Percentiles rank a stretch among this genome's conserved stretches.
These are phyloP conservation scores for Iphiclides podalirius DNA, from an alignment of 2,888 invertebrate species.

Conservation along the genomic window DNA sequence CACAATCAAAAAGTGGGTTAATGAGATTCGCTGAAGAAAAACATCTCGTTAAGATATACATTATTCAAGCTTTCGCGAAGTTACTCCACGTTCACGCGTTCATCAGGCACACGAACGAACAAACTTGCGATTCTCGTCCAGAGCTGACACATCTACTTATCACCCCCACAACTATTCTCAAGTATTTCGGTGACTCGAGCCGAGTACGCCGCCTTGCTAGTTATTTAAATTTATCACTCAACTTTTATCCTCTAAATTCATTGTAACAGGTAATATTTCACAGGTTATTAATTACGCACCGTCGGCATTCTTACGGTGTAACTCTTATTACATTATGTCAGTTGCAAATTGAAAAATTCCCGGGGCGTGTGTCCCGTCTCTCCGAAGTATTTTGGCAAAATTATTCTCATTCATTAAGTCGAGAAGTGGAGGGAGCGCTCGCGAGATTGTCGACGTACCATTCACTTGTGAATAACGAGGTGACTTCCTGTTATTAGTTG, in stretches of 20 bases:
- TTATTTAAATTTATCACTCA: conserved; percentile 80
- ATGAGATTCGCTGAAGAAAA: conserved; percentile 79
- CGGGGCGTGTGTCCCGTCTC: conserved; percentile 77
- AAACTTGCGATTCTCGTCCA: conserved; percentile 64
- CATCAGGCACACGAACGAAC: conserved; percentile 66
- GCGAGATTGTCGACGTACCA: conserved; percentile 74
- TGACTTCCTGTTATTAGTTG: conserved; percentile 76
- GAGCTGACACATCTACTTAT: conserved; percentile 68
- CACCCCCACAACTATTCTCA: conserved; percentile 71
- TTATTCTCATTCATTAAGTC: conserved; percentile 79
- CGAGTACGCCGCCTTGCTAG: conserved; percentile 49
- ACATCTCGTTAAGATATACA: conserved; percentile 80
- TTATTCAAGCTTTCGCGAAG: conserved; percentile 76
- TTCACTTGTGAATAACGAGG: conserved; percentile 76
- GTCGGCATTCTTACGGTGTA: conserved; percentile 74
- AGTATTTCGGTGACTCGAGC: conserved; percentile 64
- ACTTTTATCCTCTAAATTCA: conserved; percentile 79
- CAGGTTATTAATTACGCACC: conserved; percentile 78
- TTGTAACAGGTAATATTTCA: conserved; percentile 79
- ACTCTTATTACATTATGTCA: conserved; percentile 80
- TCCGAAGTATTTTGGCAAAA: conserved; percentile 78
- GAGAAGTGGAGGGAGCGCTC: conserved; percentile 70
- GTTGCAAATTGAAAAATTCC: conserved; percentile 80
- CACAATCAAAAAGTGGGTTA: conserved; percentile 78
- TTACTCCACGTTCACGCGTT: conserved; percentile 78